Percentiles rank a stretch among this genome's conserved stretches.
phyloP scores from a whole-genome alignment of 2,888 invertebrate species.

The Bugulina stolonifera region DNA sequence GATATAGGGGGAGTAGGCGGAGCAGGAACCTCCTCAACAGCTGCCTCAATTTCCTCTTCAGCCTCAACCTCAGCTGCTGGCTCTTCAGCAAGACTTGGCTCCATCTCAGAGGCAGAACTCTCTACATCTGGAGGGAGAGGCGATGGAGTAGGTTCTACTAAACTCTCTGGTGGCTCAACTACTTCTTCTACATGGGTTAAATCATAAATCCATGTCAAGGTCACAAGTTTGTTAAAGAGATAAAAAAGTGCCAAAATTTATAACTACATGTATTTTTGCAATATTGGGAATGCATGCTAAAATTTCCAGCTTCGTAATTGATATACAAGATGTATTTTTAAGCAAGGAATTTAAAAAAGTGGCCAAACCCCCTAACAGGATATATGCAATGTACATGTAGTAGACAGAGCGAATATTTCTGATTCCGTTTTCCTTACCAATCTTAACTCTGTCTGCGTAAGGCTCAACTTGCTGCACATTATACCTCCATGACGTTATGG shows the following conservation, averaged over 20 bases:
- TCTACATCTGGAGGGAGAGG: not conserved
- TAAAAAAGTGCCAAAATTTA: too few relatives aligned
- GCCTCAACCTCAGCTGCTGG: not conserved
- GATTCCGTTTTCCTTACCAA: too few relatives aligned
- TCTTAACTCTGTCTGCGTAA: not conserved
- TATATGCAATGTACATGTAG: too few relatives aligned
- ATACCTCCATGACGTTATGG: slow-evolving; percentile 20
- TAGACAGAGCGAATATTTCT: too few relatives aligned
- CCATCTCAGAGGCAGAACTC: not conserved
- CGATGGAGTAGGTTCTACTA: not conserved
- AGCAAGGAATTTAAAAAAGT: too few relatives aligned
- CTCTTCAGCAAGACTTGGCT: not conserved
- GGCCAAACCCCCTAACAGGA: too few relatives aligned
- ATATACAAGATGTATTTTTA: too few relatives aligned
- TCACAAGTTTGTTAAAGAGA: too few relatives aligned
- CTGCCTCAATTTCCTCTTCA: not conserved
- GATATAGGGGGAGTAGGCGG: not conserved
- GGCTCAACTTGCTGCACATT: slow-evolving; percentile 8
- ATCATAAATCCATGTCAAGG: too few relatives aligned
- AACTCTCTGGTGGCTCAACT: not conserved
- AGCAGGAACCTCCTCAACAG: not conserved
- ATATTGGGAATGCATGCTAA: too few relatives aligned
- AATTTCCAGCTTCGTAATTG: too few relatives aligned
- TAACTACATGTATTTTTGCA: too few relatives aligned
- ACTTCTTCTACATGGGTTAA: slow-evolving; percentile 2